Evolutionary conservation across 1,140 invertebrate genomes (phyloP), one percentile per base, ranked within the genome.

Genomic region (Macrobrachium rosenbergii): DNA sequence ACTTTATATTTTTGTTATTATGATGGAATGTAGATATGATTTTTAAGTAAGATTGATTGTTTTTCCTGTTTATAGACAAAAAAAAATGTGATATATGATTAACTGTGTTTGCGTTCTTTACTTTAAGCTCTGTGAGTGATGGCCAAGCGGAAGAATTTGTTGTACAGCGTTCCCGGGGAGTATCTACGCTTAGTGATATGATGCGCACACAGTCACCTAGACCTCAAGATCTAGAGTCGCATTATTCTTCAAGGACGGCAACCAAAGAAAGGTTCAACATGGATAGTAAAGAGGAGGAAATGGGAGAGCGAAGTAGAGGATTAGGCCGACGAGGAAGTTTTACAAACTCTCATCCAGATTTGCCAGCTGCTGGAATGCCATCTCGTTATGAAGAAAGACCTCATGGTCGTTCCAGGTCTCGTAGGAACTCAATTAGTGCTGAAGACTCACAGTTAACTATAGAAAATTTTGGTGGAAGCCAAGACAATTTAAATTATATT

Each of bases 401-500:
- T 59, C 95, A 94, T 90, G 96, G 95, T 91, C 96, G 96, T 75
- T 93, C 96, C 72, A 94, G 96, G 52, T 97, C 96, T 14, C 93
- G 97, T 59, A 93, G 96, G 72, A 96, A 97, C 91, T 97, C 96
- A 69, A 93, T 96, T 75, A 95, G 95, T 63, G 97, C 97, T 91
- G 91, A 91, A 17, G 96, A 97, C 91, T 97, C 96, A 52, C 93
- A 92, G 92, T 92, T 98, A 87, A 97, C 96, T 0, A 95, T 97
- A 52, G 97, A 98, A 93, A 97, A 98, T 92, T 97, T 98, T 92
- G 96, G 97, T 52, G 97, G 96, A 95, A 91, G 91, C 62, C 96
- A 96, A 93, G 96, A 93, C 91, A 95, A 94, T 90, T 92, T 94
- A 90, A 94, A 93, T 91, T 93, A 94, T 90, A 93, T 93, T 90